Base-by-base conservation (phyloP, 2,888 invertebrate genomes). In the Catocala sponsa region DNA sequence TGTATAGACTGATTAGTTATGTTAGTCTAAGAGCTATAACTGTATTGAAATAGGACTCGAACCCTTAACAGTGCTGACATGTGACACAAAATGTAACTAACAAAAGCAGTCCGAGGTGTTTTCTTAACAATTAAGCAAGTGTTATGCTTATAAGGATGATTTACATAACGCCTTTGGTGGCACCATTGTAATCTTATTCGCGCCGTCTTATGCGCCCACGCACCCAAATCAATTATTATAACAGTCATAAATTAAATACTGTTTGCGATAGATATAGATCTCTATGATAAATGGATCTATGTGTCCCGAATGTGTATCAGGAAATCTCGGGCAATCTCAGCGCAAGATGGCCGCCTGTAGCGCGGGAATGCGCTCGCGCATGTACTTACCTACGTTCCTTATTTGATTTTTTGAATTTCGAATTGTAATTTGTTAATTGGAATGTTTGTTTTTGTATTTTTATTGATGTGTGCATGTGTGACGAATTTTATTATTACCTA, bases 191-290 rank as follows among this genome's bases (percentile, higher is more conserved):
- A 80, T 84, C 79, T 83, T 87, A 88, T 91, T 89, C 85, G 89
- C 91, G 84, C 86, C 85, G 82, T 76, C 77, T 82, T 74, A 77
- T 84, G 87, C 91, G 85, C 92, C 93, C 88, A 94, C 94, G 89
- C 91, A 87, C 74, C 80, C 83, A 86, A 89, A 91, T 91, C 91
- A 92, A 91, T 92, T 92, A 92, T 88, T 81, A 77, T 82, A 83
- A 80, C 78, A 78, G 83, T 90, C 86, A 92, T 92, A 92, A 90
- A 92, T 92, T 91, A 91, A 91, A 91, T 88, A 91, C 84, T 91
- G 90, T 91, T 91, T 91, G 87, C 87, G 86, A 90, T 89, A 88
- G 92, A 91, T 92, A 91, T 86, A 83, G 85, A 91, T 91, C 90
- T 89, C 81, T 87, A 88, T 94, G 94, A 94, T 94, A 92, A 91